phyloP scores from a whole-genome alignment of 30 jellyfish, hydroid and myxozoan genomes.

The Aurelia aurita region DNA sequence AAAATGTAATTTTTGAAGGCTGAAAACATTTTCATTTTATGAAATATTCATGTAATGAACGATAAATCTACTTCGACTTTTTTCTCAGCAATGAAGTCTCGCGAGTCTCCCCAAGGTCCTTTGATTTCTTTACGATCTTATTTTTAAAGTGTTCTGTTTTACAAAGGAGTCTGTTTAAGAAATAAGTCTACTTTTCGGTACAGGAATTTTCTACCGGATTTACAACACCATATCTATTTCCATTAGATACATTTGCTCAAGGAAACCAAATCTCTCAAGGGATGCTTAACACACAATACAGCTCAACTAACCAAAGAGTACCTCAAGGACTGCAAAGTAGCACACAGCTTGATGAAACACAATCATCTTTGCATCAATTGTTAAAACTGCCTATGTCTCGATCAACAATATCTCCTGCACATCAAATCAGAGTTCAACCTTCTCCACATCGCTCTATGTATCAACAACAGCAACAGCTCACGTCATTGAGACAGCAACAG shows the following conservation, averaged over 20 bases:
- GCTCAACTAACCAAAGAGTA: conserved; percentile 28
- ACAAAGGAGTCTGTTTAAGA: too few species aligned
- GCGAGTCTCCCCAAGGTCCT: too few species aligned
- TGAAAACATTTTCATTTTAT: too few species aligned
- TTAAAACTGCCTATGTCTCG: conserved; percentile 48
- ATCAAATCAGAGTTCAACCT: conserved; percentile 54
- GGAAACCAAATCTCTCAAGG: conserved; percentile 48
- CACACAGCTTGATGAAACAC: conserved; percentile 61
- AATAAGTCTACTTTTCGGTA: too few species aligned
- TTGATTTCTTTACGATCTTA: too few species aligned
- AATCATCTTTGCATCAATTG: conserved; percentile 73
- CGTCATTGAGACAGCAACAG: not conserved
- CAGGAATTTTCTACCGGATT: too few species aligned
- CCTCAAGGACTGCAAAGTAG: conserved; percentile 35
- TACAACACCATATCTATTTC: not conserved
- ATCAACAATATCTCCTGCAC: conserved; percentile 58
- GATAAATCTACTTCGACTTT: too few species aligned
- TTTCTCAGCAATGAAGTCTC: too few species aligned
- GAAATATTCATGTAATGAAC: too few species aligned
- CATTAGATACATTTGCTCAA: conserved; percentile 55
- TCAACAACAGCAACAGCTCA: conserved; percentile 32
- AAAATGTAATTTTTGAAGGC: too few species aligned
- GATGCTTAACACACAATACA: conserved; percentile 35
- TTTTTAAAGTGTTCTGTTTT: too few species aligned
- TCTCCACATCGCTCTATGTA: conserved; percentile 52